phyloP scores from a whole-genome alignment of 2,888 invertebrate species.

The Dastarcus helophoroides region DNA sequence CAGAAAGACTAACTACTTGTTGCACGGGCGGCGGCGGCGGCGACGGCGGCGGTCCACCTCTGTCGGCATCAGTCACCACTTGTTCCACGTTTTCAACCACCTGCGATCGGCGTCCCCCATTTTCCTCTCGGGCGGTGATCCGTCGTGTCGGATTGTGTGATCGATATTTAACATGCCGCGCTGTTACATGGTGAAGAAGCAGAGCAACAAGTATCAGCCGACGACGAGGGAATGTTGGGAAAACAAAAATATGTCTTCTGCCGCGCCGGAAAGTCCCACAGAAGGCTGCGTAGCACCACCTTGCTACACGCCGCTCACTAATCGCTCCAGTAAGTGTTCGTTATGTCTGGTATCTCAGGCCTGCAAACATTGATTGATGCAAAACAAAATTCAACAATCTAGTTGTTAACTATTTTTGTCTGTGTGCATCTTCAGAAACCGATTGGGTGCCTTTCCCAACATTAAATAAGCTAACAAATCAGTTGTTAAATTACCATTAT shows the following conservation, averaged over 20 bases:
- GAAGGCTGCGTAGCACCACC: conserved; percentile 51
- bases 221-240: conserved; percentile 38
- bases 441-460: too few species aligned
- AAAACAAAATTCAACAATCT: too few species aligned
- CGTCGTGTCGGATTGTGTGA: neutral
- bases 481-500: too few species aligned
- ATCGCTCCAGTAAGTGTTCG: conserved; percentile 24
- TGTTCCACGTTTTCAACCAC: conserved; percentile 32
- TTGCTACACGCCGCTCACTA: conserved; percentile 43
- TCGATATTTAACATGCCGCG: conserved; percentile 47
- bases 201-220: conserved; percentile 41
- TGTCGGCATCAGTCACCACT: conserved; percentile 27
- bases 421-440: too few species aligned
- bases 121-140: conserved; percentile 6
- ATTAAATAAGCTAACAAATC: too few species aligned
- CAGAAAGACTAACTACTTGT: too few species aligned
- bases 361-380: too few species aligned
- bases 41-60: too few species aligned
- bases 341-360: too few species aligned
- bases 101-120: conserved; percentile 23
- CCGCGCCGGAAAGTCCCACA: conserved; percentile 42
- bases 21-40: conserved; percentile 36
- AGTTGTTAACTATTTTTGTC: too few species aligned
- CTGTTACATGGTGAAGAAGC: conserved; percentile 65
- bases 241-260: conserved; percentile 25